Conservation (phyloP, 2,888 invertebrate species). For the Eueremaeus valkanovi region DNA sequence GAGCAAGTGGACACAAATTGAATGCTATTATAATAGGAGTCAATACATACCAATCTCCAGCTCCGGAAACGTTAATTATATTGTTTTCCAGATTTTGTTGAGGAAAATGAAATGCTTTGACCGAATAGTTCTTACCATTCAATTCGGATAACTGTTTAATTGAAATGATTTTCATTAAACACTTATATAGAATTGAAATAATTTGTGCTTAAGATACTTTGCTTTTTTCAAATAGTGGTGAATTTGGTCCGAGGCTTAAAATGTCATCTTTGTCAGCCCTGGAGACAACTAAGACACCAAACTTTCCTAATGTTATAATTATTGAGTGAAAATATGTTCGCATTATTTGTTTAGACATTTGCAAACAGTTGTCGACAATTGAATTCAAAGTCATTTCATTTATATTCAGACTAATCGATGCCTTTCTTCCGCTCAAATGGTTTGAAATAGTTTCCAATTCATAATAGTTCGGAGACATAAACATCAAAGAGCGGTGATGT, state of each 20-base stretch:
- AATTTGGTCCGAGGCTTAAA: slow-evolving; percentile 35
- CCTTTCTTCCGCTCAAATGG: slow-evolving; percentile 54
- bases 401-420: neutral
- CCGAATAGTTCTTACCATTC: no score
- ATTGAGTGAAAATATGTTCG: slow-evolving; percentile 19
- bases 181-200: neutral
- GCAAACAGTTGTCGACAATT: neutral
- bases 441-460: slow-evolving; percentile 36
- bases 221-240: slow-evolving; percentile 1
- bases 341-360: slow-evolving; percentile 23
- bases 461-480: slow-evolving; percentile 38
- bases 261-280: neutral
- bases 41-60: slow-evolving; percentile 37
- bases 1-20: neutral
- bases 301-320: slow-evolving; percentile 32
- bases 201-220: neutral
- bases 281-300: slow-evolving; percentile 33
- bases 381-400: neutral
- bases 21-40: no score
- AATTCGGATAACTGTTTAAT: neutral
- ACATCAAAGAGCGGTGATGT: slow-evolving; percentile 15
- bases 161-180: neutral
- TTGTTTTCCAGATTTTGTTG: slow-evolving; percentile 26
- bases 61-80: slow-evolving; percentile 36
- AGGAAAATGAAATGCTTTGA: slow-evolving; percentile 2